phyloP scores from a whole-genome alignment of 2,888 invertebrate genomes.

The Ophraella communa region DNA sequence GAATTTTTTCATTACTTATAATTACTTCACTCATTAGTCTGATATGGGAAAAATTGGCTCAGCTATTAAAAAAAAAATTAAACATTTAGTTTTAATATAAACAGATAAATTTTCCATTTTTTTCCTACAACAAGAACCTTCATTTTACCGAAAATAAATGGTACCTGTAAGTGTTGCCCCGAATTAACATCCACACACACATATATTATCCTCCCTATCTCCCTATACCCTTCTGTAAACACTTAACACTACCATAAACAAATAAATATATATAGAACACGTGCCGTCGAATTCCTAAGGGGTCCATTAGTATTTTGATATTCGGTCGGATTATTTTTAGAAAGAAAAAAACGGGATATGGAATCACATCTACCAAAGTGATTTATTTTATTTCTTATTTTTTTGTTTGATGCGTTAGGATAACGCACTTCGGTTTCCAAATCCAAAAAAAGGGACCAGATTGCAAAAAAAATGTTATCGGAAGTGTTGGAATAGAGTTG shows the following conservation, averaged over 20 bases:
- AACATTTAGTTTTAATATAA: too few relatives aligned
- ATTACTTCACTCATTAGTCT: too few relatives aligned
- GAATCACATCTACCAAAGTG: neutral
- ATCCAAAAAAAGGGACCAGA: too few relatives aligned
- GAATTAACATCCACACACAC: neutral
- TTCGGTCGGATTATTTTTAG: constrained; percentile 15
- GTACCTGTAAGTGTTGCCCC: neutral
- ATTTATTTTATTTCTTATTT: neutral
- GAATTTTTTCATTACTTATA: too few relatives aligned
- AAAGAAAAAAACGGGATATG: neutral
- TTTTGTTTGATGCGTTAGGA: neutral
- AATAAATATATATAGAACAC: constrained; percentile 22
- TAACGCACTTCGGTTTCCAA: too few relatives aligned
- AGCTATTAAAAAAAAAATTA: too few relatives aligned
- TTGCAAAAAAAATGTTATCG: too few relatives aligned
- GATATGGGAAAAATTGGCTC: too few relatives aligned
- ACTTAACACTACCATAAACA: constrained; percentile 21
- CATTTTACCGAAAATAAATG: neutral
- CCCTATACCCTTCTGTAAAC: neutral
- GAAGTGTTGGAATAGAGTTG: too few relatives aligned
- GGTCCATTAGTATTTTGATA: constrained; percentile 13
- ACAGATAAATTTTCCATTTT: too few relatives aligned
- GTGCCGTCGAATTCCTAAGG: constrained; percentile 12
- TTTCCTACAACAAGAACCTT: neutral
- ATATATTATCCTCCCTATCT: neutral